These are phyloP conservation scores for Acheta domesticus DNA, from an alignment of 2,888 invertebrate species.

Conservation along the genomic window DNA sequence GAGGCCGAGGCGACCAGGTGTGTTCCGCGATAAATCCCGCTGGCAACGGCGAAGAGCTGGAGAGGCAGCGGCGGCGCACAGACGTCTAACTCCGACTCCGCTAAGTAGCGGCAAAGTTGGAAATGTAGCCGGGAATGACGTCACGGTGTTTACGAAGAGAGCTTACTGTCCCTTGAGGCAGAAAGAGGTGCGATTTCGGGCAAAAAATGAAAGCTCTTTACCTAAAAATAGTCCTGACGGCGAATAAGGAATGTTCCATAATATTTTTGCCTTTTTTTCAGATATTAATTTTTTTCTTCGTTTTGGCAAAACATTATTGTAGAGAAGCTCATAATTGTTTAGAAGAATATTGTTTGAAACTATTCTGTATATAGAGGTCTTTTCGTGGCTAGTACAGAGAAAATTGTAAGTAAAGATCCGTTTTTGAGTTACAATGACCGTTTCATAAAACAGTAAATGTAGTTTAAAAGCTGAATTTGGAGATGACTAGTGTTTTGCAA, in stretches of 20 bases:
- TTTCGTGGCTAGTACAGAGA: too few species aligned
- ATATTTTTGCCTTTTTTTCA: background rate
- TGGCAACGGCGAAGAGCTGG: background rate
- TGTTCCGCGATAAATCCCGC: background rate
- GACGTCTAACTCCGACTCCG: background rate
- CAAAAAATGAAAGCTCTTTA: background rate
- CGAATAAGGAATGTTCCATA: background rate
- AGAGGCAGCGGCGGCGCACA: background rate
- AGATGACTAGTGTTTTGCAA: too few species aligned
- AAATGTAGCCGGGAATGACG: constrained; percentile 18
- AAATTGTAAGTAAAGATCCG: too few species aligned
- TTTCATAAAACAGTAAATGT: too few species aligned
- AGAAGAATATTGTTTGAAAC: too few species aligned
- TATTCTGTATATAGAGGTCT: too few species aligned
- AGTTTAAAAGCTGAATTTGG: too few species aligned
- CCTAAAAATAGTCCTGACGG: background rate
- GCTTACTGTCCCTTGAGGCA: constrained; percentile 18
- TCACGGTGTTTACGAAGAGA: constrained; percentile 10
- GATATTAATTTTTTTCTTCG: background rate
- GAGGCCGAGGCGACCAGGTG: constrained; percentile 5
- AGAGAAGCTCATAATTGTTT: too few species aligned
- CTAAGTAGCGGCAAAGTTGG: constrained; percentile 7
- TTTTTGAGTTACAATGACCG: too few species aligned
- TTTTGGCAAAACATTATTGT: too few species aligned
- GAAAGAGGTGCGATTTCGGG: background rate